Evolutionary conservation across 2,113 vertebrate genomes (phyloP).

Genomic region (Sterna hirundo): DNA sequence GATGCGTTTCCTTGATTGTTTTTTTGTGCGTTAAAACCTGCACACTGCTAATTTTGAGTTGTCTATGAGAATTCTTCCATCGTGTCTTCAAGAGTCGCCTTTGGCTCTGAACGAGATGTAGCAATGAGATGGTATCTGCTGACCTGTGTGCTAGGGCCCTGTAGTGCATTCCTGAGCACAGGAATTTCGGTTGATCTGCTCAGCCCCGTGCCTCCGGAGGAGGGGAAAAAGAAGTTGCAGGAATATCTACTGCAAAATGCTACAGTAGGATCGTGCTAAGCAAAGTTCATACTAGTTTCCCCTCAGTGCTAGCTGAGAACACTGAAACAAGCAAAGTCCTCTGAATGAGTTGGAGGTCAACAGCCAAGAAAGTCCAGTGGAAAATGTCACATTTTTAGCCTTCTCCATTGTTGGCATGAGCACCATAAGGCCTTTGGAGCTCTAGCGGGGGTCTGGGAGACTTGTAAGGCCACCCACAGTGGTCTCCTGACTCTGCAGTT

Average conservation of each 20-base stretch:
- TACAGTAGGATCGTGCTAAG: accelerated
- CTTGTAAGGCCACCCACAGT: accelerated
- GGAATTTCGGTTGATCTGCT: not conserved
- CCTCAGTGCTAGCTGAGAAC: not conserved
- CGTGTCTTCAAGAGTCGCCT: accelerated
- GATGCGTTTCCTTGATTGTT: not conserved
- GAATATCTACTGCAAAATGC: accelerated
- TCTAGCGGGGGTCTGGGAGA: not conserved
- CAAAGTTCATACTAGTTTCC: not conserved
- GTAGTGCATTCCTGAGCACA: not conserved
- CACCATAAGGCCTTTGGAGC: not conserved
- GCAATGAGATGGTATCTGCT: not conserved
- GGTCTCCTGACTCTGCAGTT: not conserved
- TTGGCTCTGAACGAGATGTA: not conserved
- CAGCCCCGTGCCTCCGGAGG: accelerated
- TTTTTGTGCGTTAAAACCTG: not conserved
- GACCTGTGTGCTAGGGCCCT: not conserved
- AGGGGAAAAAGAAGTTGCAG: not conserved
- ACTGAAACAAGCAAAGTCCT: not conserved
- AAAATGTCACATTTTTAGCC: not conserved
- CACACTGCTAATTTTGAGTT: accelerated
- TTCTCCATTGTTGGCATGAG: not conserved
- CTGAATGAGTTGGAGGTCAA: accelerated
- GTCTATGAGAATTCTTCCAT: not conserved
- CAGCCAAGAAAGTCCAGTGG: accelerated